A percentile compares a stretch with the other conserved stretches of the same genome.
These are phyloP conservation scores for Gorilla gorilla DNA, from an alignment of 2,113 vertebrate species.

Conservation along the genomic window DNA sequence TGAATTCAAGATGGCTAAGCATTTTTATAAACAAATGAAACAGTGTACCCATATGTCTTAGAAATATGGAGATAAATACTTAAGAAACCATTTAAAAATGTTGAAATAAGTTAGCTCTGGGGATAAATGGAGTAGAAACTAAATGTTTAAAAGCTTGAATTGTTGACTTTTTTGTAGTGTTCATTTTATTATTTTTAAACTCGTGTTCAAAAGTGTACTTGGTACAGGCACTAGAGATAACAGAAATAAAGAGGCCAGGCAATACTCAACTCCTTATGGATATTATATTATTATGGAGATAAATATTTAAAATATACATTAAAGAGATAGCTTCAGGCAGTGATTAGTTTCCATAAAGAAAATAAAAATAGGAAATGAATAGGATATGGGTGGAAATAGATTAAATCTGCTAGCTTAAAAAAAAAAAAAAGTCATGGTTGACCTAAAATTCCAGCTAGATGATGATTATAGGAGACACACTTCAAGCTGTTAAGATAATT, in stretches of 20 bases:
- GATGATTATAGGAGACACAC: not conserved
- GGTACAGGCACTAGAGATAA: not conserved
- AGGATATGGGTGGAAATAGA: not conserved
- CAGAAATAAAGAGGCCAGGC: not conserved
- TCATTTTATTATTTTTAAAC: not conserved
- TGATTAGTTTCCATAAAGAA: not conserved
- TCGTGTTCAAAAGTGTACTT: not conserved
- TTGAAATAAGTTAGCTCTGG: not conserved
- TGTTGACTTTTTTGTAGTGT: not conserved
- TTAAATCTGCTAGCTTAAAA: not conserved
- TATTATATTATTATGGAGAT: not conserved
- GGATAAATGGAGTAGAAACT: not conserved
- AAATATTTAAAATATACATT: not conserved
- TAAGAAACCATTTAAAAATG: conserved; percentile 13
- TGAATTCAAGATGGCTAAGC: not conserved
- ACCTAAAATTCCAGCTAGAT: not conserved
- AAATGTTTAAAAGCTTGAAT: not conserved
- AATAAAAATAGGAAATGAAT: not conserved
- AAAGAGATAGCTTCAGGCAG: not conserved
- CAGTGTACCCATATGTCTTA: not conserved
- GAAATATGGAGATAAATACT: not conserved
- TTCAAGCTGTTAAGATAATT: not conserved
- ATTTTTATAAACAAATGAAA: conserved; percentile 25
- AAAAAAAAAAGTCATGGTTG: not conserved
- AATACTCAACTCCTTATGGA: not conserved